These are phyloP conservation scores for Salticus scenicus DNA, from an alignment of 2,888 invertebrate genomes.

Conservation along the genomic window DNA sequence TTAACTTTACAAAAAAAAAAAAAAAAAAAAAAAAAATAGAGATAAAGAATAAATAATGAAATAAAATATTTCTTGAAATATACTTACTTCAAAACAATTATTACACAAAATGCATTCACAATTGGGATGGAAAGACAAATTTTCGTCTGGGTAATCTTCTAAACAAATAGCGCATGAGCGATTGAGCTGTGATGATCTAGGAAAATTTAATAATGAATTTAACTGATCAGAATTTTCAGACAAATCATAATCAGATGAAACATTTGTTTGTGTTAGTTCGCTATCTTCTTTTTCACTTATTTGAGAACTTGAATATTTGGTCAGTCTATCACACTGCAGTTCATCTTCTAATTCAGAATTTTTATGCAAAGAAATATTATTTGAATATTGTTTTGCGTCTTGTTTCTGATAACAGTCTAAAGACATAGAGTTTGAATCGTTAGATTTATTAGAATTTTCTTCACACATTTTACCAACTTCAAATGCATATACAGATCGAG, in stretches of 20 bases:
- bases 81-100: constrained; percentile 79
- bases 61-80: no score
- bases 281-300: no score
- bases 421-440: constrained; percentile 23
- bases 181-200: constrained; percentile 73
- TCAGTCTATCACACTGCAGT: constrained; percentile 14
- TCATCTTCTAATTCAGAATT: neutral
- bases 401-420: neutral
- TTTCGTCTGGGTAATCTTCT: constrained; percentile 79
- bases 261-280: no score
- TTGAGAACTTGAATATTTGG: no score
- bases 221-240: constrained; percentile 17
- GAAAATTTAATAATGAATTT: neutral
- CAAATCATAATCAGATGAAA: no score
- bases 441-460: constrained; percentile 30
- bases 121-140: constrained; percentile 79
- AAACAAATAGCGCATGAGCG: constrained; percentile 80
- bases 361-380: neutral
- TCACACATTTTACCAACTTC: constrained; percentile 73
- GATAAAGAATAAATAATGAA: no score
- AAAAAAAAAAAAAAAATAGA: no score
- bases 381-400: constrained; percentile 16
- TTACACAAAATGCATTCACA: constrained; percentile 80
- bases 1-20: no score
- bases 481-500: constrained; percentile 75